These are phyloP conservation scores for Malacosoma neustria DNA, from an alignment of 2,888 invertebrate genomes.

Conservation along the genomic window DNA sequence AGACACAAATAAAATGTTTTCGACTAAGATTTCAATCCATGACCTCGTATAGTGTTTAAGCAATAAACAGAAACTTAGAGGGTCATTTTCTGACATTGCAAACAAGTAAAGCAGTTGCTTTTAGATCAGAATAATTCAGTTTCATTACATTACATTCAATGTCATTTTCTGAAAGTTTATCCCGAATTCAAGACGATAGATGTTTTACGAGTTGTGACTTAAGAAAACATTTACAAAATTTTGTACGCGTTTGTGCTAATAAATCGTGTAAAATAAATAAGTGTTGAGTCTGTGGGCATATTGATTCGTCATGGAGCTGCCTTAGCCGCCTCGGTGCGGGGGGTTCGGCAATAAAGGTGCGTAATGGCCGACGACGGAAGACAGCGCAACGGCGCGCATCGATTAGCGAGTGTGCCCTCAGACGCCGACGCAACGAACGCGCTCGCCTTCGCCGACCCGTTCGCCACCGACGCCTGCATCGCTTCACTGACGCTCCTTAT, in stretches of 20 bases:
- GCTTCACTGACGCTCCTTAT: too few relatives aligned
- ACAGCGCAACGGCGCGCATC: slow-evolving; percentile 81
- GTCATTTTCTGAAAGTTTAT: too few relatives aligned
- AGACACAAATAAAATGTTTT: too few relatives aligned
- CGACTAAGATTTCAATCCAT: too few relatives aligned
- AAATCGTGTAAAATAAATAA: slow-evolving; percentile 75
- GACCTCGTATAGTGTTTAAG: too few relatives aligned
- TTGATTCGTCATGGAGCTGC: slow-evolving; percentile 64
- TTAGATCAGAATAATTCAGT: too few relatives aligned
- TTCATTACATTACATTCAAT: too few relatives aligned
- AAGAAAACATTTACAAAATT: slow-evolving; percentile 62
- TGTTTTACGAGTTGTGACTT: too few relatives aligned
- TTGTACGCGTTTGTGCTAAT: slow-evolving; percentile 71
- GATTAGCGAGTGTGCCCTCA: slow-evolving; percentile 78
- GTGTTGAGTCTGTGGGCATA: slow-evolving; percentile 75
- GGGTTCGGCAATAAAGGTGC: slow-evolving; percentile 80
- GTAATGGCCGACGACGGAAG: slow-evolving; percentile 82
- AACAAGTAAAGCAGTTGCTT: too few relatives aligned
- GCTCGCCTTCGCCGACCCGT: slow-evolving; percentile 15
- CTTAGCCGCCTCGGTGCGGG: slow-evolving; percentile 60
- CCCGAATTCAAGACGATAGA: too few relatives aligned
- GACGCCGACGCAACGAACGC: slow-evolving; percentile 60
- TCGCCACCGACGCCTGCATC: slow-evolving; percentile 7
- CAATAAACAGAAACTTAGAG: too few relatives aligned
- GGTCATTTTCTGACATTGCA: too few relatives aligned